These are phyloP conservation scores for Loripinus fragilis DNA, from an alignment of 2,888 invertebrate species.

Conservation along the genomic window DNA sequence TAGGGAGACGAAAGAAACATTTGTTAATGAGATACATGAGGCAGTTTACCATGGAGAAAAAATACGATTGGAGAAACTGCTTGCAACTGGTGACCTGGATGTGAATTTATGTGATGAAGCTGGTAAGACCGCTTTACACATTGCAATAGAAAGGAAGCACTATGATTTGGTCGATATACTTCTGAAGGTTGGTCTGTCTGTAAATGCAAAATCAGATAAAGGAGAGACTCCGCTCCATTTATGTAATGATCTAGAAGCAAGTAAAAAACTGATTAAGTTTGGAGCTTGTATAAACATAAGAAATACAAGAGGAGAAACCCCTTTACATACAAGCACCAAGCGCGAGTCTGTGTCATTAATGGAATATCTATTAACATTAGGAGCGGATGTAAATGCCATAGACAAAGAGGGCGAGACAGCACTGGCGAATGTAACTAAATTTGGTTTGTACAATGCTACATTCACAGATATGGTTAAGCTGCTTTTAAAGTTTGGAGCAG, in stretches of 20 bases:
- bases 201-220: background rate
- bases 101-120: background rate
- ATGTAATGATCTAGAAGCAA: background rate
- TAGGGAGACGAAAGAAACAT: background rate
- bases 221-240: background rate
- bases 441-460: background rate
- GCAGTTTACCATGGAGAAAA: background rate
- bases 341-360: background rate
- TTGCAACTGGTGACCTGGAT: background rate
- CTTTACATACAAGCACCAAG: background rate
- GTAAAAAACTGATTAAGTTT: background rate
- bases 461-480: conserved; percentile 7
- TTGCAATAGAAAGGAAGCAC: background rate
- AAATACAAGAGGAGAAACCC: background rate
- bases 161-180: background rate
- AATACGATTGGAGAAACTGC: background rate
- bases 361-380: conserved; percentile 27
- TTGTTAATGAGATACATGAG: background rate
- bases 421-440: conserved; percentile 36
- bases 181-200: background rate
- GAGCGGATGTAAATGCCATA: conserved; percentile 32
- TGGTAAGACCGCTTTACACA: background rate
- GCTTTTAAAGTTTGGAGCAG: conserved; percentile 29
- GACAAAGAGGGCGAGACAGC: conserved; percentile 32
- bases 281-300: background rate